Conservation (phyloP, 2,113 vertebrate genomes). For the Ancistrus triradiatus region DNA sequence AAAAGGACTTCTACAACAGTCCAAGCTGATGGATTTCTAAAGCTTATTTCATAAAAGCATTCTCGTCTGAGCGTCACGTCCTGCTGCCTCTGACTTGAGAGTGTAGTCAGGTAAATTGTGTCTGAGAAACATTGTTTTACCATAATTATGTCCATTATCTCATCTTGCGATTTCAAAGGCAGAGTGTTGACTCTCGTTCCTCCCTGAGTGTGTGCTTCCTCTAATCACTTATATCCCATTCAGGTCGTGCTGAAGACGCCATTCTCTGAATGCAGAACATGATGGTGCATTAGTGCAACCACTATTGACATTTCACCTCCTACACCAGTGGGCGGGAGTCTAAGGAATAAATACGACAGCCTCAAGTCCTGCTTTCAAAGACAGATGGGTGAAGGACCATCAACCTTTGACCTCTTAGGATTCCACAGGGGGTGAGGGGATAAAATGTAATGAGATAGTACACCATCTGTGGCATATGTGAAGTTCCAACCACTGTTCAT, state of each 20-base stretch:
- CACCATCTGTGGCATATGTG: too few relatives aligned
- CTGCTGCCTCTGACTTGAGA: neutral
- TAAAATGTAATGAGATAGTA: neutral
- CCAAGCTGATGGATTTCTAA: too few relatives aligned
- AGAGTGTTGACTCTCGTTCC: conserved; percentile 32
- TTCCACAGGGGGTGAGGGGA: neutral
- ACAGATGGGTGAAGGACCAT: neutral
- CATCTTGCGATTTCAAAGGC: conserved; percentile 16
- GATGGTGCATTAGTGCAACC: conserved; percentile 4
- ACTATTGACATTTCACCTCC: conserved; percentile 33
- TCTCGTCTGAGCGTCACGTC: neutral
- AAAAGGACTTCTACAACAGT: too few relatives aligned
- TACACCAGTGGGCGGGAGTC: neutral
- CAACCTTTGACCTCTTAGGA: conserved; percentile 1
- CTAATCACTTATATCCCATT: conserved; percentile 27
- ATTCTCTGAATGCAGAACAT: conserved; percentile 13
- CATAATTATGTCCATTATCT: conserved; percentile 35
- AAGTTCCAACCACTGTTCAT: too few relatives aligned
- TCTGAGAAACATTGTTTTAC: conserved; percentile 18
- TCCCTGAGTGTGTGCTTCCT: conserved; percentile 12
- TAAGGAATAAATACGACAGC: neutral
- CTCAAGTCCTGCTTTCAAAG: neutral
- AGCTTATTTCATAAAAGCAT: neutral
- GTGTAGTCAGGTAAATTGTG: conserved; percentile 8
- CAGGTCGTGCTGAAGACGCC: neutral